Base-by-base conservation (phyloP, 2,797 vertebrate genomes). In the Pteronotus mesoamericanus region DNA sequence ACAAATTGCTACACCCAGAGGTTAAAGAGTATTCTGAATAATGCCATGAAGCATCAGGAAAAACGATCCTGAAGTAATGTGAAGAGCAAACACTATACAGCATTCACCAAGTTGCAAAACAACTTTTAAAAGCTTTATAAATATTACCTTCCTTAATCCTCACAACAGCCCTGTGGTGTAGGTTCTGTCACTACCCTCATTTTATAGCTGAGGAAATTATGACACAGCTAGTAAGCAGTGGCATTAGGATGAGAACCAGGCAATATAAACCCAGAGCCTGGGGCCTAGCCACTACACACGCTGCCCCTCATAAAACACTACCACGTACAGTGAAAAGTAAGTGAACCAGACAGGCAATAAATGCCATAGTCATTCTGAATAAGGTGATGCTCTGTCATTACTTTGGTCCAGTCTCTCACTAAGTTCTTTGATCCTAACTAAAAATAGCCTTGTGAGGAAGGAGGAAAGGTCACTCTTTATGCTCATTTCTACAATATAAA, bases 201-300 rank as follows among this genome's bases (percentile, higher is more conserved):
- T 91, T 89, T 32, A 79, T 9, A 94, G 34, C 39, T 80, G 59
- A 91, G 82, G 75, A 94, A 91, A 91, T 77, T 77, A 14, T 26
- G 24, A 61, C 24, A 55, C 1, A 59, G 29, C 16, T n/a, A 86
- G 22, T 57, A 71, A 94, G 59, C 19, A 18, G n/a, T 59, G 37
- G 14, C 46, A 46, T 68, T 44, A 34, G 37, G 26, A 18, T 71
- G 32, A 57, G 22, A 71, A 68, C 15, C 39, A 59, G 55, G 42
- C 21, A 48, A 6, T 72, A 9, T n/a, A 86, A 91, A 66, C 32
- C 22, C 9, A 53, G 37, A 69, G 26, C 74, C 79, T 79, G 61
- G 53, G n/a, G 8, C 86, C 39, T 69, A 59, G 32, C 42, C 22
- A 9, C 42, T 88, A 18, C 16, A 24, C n/a, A 11, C 19, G 22